Conservation (phyloP, 1,140 invertebrate species). For the Drosophila virilis region DNA sequence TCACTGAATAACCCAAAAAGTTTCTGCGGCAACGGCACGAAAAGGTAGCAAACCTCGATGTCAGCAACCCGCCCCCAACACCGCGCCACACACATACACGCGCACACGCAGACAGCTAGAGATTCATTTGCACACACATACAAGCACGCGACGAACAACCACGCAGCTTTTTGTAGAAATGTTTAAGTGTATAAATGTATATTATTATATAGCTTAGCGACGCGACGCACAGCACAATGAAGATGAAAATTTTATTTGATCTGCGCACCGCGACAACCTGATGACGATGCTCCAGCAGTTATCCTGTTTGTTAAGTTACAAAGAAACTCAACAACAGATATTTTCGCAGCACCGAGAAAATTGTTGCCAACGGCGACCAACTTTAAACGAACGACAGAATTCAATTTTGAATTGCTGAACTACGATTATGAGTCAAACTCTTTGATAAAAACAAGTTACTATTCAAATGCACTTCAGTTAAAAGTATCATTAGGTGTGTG, state of each 20-base stretch:
- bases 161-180: conserved; percentile 3
- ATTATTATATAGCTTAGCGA: conserved; percentile 4
- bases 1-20: conserved; percentile 54
- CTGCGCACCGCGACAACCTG: conserved; percentile 70
- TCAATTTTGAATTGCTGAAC: too few relatives aligned
- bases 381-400: background rate
- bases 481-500: too few relatives aligned
- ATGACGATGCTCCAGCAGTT: conserved; percentile 51
- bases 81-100: conserved; percentile 9
- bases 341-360: background rate
- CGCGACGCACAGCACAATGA: conserved; percentile 69
- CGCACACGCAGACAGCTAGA: conserved; percentile 1
- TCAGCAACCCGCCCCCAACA: conserved; percentile 39
- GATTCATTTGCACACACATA: background rate
- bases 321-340: conserved; percentile 1
- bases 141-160: conserved; percentile 3
- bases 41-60: conserved; percentile 59
- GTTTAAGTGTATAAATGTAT: conserved; percentile 7
- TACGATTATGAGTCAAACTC: background rate
- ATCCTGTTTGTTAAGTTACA: conserved; percentile 4
- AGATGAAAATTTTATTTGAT: conserved; percentile 84
- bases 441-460: background rate
- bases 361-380: conserved; percentile 15
- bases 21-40: conserved; percentile 60
- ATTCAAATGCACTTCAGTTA: too few relatives aligned